A percentile compares a stretch with the other conserved stretches of the same genome.
phyloP scores from a whole-genome alignment of 2,888 invertebrate genomes.

The Hirudinaria manillensis region DNA sequence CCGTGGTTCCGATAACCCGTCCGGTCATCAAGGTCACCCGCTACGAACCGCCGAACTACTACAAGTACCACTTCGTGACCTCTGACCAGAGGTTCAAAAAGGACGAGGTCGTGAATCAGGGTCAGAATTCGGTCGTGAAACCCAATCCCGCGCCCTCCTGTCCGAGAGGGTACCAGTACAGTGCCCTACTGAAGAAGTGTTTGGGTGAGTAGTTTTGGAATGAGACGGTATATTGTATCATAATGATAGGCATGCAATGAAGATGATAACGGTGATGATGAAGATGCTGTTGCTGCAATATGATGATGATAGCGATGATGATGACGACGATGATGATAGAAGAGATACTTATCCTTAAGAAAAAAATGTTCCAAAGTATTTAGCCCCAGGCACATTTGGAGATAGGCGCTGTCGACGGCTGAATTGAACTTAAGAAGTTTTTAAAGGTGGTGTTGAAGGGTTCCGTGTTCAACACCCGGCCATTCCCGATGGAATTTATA shows the following conservation, averaged over 20 bases:
- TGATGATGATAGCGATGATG: too few species aligned
- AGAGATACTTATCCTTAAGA: too few species aligned
- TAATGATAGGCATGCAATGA: too few species aligned
- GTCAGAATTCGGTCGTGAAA: not conserved
- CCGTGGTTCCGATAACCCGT: slow-evolving; percentile 44
- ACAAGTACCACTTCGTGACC: not conserved
- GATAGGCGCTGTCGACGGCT: too few species aligned
- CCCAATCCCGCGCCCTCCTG: not conserved
- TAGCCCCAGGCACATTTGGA: too few species aligned
- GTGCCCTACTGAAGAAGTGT: not conserved
- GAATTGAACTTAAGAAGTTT: too few species aligned
- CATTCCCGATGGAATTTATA: slow-evolving; percentile 2
- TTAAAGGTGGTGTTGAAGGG: too few species aligned
- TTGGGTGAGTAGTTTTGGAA: not conserved
- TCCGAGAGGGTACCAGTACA: not conserved
- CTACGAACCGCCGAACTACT: not conserved
- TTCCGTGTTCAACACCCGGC: not conserved
- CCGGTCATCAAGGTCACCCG: not conserved
- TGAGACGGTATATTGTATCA: too few species aligned
- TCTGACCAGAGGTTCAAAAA: not conserved
- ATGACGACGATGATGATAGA: too few species aligned
- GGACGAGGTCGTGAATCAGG: not conserved
- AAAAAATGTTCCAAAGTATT: too few species aligned
- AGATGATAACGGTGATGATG: too few species aligned
- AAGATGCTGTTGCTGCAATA: too few species aligned